Percentiles rank a stretch among this genome's conserved stretches.
Conservation (phyloP, 2,113 vertebrate species). For the Theropithecus gelada region DNA sequence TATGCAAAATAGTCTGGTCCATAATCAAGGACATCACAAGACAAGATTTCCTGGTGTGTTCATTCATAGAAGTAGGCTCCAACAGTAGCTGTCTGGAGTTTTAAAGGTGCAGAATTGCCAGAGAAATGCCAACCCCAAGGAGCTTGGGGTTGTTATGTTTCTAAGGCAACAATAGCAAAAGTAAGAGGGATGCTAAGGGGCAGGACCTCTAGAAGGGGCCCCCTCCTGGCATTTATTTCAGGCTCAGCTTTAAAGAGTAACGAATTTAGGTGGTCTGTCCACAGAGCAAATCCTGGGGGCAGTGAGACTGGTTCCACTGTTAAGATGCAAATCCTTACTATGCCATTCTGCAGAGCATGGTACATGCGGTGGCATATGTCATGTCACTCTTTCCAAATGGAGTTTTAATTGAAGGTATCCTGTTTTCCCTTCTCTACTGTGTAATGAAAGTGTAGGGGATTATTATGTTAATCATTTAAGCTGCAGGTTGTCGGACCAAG, state of each 20-base stretch:
- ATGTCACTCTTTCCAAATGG: neutral
- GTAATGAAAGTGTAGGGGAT: neutral
- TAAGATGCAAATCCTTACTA: neutral
- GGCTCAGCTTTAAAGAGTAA: neutral
- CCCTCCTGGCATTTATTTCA: neutral
- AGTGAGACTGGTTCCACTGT: neutral
- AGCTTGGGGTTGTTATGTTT: neutral
- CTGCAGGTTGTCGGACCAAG: neutral
- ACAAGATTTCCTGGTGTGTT: neutral
- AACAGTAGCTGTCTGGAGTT: neutral
- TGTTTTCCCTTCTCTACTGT: neutral
- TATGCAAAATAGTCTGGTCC: neutral
- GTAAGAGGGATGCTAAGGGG: neutral
- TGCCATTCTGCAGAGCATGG: neutral
- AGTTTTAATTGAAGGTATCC: neutral
- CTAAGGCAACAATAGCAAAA: conserved; percentile 8
- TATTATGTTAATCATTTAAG: neutral
- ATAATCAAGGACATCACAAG: neutral
- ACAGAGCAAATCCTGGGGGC: neutral
- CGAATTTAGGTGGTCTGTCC: neutral
- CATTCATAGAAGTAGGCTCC: neutral
- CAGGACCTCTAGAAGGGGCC: neutral
- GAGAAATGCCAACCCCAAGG: neutral
- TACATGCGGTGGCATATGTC: neutral
- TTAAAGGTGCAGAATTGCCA: neutral